These are phyloP conservation scores for Halocaridina rubra DNA, from an alignment of 2,888 invertebrate species.

Conservation along the genomic window DNA sequence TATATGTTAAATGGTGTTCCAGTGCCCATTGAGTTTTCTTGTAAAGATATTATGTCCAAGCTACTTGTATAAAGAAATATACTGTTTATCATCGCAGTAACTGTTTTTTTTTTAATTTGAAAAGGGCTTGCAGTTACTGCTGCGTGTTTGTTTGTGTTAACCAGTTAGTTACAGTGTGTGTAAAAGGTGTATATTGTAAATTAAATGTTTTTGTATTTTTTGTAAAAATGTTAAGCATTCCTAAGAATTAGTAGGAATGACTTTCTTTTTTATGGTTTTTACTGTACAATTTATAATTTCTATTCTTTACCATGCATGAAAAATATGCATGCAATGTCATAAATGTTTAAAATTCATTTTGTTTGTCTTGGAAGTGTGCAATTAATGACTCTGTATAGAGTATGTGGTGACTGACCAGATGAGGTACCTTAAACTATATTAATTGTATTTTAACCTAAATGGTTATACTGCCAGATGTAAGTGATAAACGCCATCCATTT, in stretches of 20 bases:
- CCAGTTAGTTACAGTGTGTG: slow-evolving; percentile 43
- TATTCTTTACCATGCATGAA: slow-evolving; percentile 36
- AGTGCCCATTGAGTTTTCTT: too few species aligned
- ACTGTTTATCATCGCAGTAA: background rate
- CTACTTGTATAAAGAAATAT: background rate
- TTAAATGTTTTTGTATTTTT: slow-evolving; percentile 53
- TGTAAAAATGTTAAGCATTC: slow-evolving; percentile 45
- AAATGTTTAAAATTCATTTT: too few species aligned
- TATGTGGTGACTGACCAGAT: background rate
- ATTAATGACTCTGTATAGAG: slow-evolving; percentile 12
- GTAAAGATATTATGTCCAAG: too few species aligned
- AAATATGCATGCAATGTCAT: slow-evolving; percentile 2
- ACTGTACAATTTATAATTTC: slow-evolving; percentile 37
- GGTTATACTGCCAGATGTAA: background rate
- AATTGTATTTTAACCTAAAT: background rate
- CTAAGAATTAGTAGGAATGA: background rate
- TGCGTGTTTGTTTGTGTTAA: slow-evolving; percentile 24
- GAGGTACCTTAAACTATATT: background rate
- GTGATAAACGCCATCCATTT: background rate
- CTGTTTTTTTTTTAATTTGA: background rate
- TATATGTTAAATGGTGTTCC: too few species aligned
- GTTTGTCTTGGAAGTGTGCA: slow-evolving; percentile 27
- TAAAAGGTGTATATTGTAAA: slow-evolving; percentile 55
- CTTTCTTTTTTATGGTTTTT: slow-evolving; percentile 55
- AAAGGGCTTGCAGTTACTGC: background rate